These are phyloP conservation scores for Rhabdornis inornatus DNA, from an alignment of 2,113 vertebrate genomes.

Conservation along the genomic window DNA sequence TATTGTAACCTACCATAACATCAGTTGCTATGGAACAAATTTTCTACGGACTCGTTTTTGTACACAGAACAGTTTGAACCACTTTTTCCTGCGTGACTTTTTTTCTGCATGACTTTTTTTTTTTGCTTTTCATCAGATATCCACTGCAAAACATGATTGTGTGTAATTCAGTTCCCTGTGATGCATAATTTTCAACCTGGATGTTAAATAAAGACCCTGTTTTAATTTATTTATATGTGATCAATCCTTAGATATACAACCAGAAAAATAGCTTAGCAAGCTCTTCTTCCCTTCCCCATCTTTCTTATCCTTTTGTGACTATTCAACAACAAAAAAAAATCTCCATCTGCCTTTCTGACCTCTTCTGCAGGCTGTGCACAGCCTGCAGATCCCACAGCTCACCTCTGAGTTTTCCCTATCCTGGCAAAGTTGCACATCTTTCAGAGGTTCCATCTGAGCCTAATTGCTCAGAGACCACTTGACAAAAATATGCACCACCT, in stretches of 20 bases:
- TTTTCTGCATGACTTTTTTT: too few species aligned
- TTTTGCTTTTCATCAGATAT: not conserved
- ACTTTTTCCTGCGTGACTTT: rapidly evolving
- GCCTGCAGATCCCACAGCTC: not conserved
- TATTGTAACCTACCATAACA: not conserved
- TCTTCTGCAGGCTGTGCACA: not conserved
- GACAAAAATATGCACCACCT: not conserved
- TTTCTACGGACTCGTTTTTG: not conserved
- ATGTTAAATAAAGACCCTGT: not conserved
- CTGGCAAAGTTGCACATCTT: not conserved
- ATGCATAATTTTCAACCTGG: not conserved
- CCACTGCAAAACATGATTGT: not conserved
- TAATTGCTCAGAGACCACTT: not conserved
- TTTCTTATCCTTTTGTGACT: not conserved
- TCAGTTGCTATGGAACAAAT: not conserved
- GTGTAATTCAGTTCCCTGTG: not conserved
- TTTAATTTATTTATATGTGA: not conserved
- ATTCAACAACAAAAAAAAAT: not conserved
- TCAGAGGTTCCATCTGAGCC: not conserved
- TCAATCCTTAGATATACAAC: not conserved
- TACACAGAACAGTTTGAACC: not conserved
- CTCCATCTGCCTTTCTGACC: not conserved
- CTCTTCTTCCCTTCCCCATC: not conserved
- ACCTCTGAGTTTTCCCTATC: not conserved
- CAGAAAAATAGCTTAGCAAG: not conserved